Evolutionary conservation across 37 sponge, comb jelly and placozoan species (phyloP), one percentile per base, ranked within the genome.

Genomic region (Crambe crambe): DNA sequence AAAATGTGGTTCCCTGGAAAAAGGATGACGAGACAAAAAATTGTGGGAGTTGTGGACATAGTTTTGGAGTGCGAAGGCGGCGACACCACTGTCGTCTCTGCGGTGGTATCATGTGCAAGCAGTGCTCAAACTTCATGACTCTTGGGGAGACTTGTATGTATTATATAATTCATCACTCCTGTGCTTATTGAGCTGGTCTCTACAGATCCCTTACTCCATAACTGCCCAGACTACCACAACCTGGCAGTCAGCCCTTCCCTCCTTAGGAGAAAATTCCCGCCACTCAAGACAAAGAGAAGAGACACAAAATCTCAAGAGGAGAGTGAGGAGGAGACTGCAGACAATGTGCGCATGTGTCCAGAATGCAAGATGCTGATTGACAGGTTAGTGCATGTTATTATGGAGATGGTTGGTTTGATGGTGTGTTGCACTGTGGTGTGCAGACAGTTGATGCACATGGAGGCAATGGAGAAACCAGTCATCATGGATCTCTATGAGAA

Each of bases 51-150:
- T 95, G 96, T 66, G 36, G 74, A 37, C 58, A 41, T 17, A 31
- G 40, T 0, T 95, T 95, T 63, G 67, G 67, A 0, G 66, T 84
- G 51, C 64, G 44, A 0, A 62, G 67, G 36, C 32, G 96, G 29
- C 68, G 83, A 27, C 92, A 95, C 54, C 96, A 91, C 69, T 95
- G 96, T 70, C 82, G 92, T 1, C 65, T 92, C 56, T 92, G 92
- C 83, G 96, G 96, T n/a, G 76, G 67, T 32, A 82, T 91, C 82
- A 95, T 92, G 37, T 95, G 96, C 73, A 85, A 87, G 40, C 76
- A 72, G 36, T 95, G 96, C 75, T 95, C 96, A 18, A 23, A 58
- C 18, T 91, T 92, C 73, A 68, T 92, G 58, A 47, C 73, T 25
- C 58, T 85, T 31, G 51, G 44, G 10, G 83, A 88, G 38, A 79